Percentiles rank a stretch among this genome's conserved stretches.
Conservation (phyloP, 92 coral and sea anemone genomes). For the Phenganax subtilis region DNA sequence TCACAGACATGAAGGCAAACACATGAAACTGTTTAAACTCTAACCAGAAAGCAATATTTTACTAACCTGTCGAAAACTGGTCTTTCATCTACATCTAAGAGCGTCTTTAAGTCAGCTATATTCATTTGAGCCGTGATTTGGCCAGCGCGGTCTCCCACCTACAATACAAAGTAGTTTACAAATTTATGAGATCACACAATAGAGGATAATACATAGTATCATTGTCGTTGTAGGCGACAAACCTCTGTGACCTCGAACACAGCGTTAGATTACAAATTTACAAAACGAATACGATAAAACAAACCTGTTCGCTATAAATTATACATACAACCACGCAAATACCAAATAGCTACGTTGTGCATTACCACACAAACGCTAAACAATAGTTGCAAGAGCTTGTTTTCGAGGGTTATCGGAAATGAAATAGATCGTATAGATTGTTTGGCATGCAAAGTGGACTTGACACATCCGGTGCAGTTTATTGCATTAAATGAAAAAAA, state of each 20-base stretch:
- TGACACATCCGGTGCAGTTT: neutral
- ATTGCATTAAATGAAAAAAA: neutral
- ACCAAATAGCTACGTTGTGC: neutral
- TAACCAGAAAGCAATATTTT: too few species aligned
- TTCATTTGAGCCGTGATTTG: constrained; percentile 99
- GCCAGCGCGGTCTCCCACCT: constrained; percentile 99
- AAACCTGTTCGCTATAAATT: constrained; percentile 1
- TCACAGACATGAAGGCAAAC: too few species aligned
- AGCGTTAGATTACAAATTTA: too few species aligned
- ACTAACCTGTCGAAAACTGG: constrained; percentile 22
- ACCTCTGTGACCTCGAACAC: too few species aligned
- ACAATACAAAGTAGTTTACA: neutral
- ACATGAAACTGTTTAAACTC: too few species aligned
- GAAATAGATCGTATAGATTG: neutral
- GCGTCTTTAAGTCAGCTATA: constrained; percentile 73
- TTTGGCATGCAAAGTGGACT: neutral
- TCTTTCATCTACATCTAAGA: constrained; percentile 59
- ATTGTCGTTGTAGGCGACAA: neutral
- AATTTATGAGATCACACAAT: neutral
- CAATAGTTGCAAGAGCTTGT: neutral
- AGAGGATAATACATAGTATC: neutral
- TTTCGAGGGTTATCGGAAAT: constrained; percentile 10
- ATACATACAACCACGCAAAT: neutral
- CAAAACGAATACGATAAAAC: too few species aligned
- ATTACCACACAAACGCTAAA: neutral